Conservation (phyloP, 2,113 vertebrate genomes). For the Mormyrus lacerda region DNA sequence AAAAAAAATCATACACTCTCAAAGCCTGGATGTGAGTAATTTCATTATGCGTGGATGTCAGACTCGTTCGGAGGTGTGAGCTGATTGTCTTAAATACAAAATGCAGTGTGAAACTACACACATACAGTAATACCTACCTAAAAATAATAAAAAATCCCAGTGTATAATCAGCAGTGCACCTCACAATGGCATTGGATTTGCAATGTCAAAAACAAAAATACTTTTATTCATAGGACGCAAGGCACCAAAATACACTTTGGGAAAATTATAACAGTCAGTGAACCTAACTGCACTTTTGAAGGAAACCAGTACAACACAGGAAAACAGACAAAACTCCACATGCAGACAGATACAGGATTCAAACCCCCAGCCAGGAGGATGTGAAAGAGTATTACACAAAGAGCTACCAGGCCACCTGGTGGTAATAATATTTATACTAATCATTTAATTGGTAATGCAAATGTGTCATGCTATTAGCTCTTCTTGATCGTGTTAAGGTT, state of each 20-base stretch:
- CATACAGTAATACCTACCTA: slow-evolving; percentile 6
- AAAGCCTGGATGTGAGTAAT: not conserved
- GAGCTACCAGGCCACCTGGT: not conserved
- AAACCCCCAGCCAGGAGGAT: not conserved
- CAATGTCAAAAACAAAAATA: not conserved
- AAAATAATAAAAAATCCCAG: not conserved
- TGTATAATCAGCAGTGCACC: not conserved
- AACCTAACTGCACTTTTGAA: not conserved
- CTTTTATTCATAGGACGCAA: not conserved
- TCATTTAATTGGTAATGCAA: not conserved
- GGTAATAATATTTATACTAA: not conserved
- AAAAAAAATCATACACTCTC: not conserved
- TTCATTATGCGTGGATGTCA: not conserved
- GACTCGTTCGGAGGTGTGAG: not conserved
- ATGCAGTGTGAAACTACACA: not conserved
- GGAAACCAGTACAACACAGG: not conserved
- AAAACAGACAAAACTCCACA: not conserved
- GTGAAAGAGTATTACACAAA: not conserved
- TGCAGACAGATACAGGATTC: not conserved
- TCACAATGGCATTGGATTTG: not conserved
- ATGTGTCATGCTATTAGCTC: not conserved
- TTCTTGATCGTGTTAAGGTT: not conserved
- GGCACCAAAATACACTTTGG: not conserved
- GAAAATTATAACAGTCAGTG: not conserved
- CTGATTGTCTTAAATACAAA: not conserved